Evolutionary conservation across 1,140 invertebrate species (phyloP).

Genomic region (Eueides isabella): DNA sequence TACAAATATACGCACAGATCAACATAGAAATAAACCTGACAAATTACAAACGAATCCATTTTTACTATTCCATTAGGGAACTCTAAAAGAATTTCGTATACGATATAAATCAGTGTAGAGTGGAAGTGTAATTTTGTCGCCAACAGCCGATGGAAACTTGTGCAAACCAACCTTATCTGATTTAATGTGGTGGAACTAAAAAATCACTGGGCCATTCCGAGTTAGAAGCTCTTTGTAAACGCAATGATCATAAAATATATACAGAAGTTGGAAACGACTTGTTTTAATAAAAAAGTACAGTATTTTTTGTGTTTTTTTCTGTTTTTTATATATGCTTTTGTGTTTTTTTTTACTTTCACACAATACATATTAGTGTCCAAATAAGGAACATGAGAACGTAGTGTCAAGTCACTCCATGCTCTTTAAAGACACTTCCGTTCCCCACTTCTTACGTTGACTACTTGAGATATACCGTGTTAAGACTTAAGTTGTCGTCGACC

Average conservation of each 20-base stretch:
- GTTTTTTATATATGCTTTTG: neutral
- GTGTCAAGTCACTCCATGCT: too few species aligned
- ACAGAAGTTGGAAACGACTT: constrained; percentile 3
- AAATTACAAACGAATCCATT: too few species aligned
- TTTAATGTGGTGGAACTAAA: constrained; percentile 32
- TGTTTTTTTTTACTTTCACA: too few species aligned
- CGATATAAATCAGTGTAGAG: constrained; percentile 7
- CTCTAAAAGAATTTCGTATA: neutral
- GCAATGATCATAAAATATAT: constrained; percentile 8
- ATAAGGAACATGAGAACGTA: too few species aligned
- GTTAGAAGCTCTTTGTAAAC: constrained; percentile 3
- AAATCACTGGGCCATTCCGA: constrained; percentile 16
- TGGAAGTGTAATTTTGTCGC: constrained; percentile 28
- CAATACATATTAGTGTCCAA: too few species aligned
- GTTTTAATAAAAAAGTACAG: constrained; percentile 8
- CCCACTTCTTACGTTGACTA: too few species aligned
- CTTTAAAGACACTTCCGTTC: too few species aligned
- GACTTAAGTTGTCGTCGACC: too few species aligned
- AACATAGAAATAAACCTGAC: too few species aligned
- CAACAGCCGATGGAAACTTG: constrained; percentile 36
- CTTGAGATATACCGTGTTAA: too few species aligned
- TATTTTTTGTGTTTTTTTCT: neutral
- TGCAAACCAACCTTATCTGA: constrained; percentile 29
- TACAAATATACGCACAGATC: too few species aligned
- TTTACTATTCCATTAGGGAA: too few species aligned